A percentile compares a stretch with the other conserved stretches of the same genome.
Evolutionary conservation across 1,140 invertebrate species (phyloP).

Genomic region (Listronotus oregonensis): DNA sequence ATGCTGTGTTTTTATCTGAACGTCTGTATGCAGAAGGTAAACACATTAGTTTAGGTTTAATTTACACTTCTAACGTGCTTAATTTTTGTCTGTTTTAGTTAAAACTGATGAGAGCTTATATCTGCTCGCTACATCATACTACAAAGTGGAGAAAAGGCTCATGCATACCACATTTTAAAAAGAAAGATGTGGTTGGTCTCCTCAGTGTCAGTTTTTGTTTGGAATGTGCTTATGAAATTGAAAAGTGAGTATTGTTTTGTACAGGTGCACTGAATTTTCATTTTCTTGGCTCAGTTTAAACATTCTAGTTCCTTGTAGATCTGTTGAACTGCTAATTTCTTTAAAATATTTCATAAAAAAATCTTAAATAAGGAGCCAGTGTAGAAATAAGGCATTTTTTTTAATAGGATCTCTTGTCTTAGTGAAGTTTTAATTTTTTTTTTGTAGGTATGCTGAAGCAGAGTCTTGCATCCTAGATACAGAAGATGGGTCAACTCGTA

Average conservation of each 20-base stretch:
- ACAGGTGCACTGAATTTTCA: too few relatives aligned
- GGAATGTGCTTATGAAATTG: constrained; percentile 92
- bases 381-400: too few relatives aligned
- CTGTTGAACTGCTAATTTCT: too few relatives aligned
- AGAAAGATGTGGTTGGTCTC: constrained; percentile 73
- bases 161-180: constrained; percentile 86
- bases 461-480: constrained; percentile 72
- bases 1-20: constrained; percentile 97
- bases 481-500: constrained; percentile 60
- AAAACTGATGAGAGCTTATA: constrained; percentile 89
- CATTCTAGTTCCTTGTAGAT: too few relatives aligned
- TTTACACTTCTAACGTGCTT: too few relatives aligned
- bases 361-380: too few relatives aligned
- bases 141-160: constrained; percentile 80
- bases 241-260: constrained; percentile 69
- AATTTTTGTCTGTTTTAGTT: constrained; percentile 67
- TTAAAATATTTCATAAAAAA: too few relatives aligned
- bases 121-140: constrained; percentile 94
- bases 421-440: not conserved
- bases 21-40: constrained; percentile 92
- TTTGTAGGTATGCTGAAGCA: constrained; percentile 74
- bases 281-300: too few relatives aligned
- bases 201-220: constrained; percentile 88
- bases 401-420: too few relatives aligned
- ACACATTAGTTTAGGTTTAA: too few relatives aligned